Evolutionary conservation across 2,888 invertebrate genomes (phyloP), one percentile per base, ranked within the genome.

Genomic region (Phengaris alcon): DNA sequence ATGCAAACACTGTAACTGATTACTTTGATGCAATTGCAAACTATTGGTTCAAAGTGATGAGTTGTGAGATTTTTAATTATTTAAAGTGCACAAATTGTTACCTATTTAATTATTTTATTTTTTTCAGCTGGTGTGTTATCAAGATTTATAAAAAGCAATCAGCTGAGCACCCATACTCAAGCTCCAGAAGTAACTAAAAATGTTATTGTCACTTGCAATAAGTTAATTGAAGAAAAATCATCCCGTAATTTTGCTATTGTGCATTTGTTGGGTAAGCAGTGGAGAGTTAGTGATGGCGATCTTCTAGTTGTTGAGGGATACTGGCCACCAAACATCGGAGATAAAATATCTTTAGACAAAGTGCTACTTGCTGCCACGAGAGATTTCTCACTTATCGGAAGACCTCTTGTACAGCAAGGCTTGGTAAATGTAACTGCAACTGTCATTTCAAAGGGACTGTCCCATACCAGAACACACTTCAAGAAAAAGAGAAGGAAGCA

Each of bases 281-380:
- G 96, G 89, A 96, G 97, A 88, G 94, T 98, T 0, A 97, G 97
- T 0, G 94, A 96, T 76, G 97, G 97, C n/a, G 98, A 98, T 88
- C 91, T 98, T 4, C 94, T 98, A 51, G 94, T 97, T 0, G 91
- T 98, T 0, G 96, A 97, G 88, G 97, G 97, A 0, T 95, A 95
- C 83, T 97, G 97, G 97, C 96, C 97, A 52, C 97, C 97, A 2
- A 95, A 95, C 74, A 94, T 95, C 75, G 97, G 97, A 0, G 98
- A 98, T 84, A 90, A 95, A 88, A 95, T 98, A 75, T 95, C 94
- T 78, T 88, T 98, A 72, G 97, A 98, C 82, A 98, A 98, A 93
- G 97, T 98, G 3, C 85, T 98, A 73, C 84, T 97, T 44, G 96
- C 97, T 3, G 98, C 97, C 0, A 94, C 95, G 6, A 94, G 94